Evolutionary conservation across 2,797 vertebrate species (phyloP).

Genomic region (Cynopterus sphinx): DNA sequence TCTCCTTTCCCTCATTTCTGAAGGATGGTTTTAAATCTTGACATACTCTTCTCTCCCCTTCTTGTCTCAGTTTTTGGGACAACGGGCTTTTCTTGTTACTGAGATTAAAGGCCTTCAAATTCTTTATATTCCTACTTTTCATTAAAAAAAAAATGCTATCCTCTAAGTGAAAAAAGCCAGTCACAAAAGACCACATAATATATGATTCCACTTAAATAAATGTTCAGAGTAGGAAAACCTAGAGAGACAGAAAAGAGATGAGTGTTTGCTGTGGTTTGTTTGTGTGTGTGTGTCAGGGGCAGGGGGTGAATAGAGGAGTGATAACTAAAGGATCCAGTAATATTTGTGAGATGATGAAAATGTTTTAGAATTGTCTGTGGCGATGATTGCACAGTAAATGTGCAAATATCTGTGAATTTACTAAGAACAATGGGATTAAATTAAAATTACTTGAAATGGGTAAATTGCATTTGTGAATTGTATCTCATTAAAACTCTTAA

Average conservation of each 20-base stretch:
- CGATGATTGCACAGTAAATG: not conserved
- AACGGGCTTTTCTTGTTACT: not conserved
- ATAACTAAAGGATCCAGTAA: not conserved
- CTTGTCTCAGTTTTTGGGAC: not conserved
- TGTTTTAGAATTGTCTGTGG: not conserved
- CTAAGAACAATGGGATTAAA: not conserved
- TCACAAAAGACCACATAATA: not conserved
- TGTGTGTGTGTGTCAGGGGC: too few species aligned
- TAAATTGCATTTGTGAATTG: not conserved
- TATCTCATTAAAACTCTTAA: not conserved
- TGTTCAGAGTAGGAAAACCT: not conserved
- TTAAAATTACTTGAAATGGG: not conserved
- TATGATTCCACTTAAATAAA: not conserved
- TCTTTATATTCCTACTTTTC: not conserved
- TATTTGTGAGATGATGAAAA: not conserved
- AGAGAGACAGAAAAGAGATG: not conserved
- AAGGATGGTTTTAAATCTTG: not conserved
- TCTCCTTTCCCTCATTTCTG: not conserved
- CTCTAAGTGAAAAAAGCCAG: not conserved
- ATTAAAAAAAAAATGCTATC: not conserved
- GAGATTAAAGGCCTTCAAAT: not conserved
- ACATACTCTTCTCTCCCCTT: not conserved
- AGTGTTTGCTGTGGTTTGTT: not conserved
- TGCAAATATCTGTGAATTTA: not conserved
- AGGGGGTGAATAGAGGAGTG: not conserved